A percentile compares a stretch with the other conserved stretches of the same genome.
These are phyloP conservation scores for Diplodus sargus DNA, from an alignment of 2,797 vertebrate species.

Conservation along the genomic window DNA sequence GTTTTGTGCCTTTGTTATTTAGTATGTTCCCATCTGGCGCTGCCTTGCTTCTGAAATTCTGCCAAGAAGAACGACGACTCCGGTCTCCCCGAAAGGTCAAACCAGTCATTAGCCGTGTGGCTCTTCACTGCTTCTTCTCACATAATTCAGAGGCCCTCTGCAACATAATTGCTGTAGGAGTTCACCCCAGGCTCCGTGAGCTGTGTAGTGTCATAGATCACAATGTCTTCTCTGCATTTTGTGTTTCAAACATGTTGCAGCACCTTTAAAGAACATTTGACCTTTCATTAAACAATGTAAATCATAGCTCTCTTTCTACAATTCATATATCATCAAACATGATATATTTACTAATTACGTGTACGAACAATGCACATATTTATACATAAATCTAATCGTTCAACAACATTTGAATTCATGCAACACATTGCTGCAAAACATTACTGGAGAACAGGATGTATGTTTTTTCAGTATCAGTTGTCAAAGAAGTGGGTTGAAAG, in stretches of 20 bases:
- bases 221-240: conserved; percentile 19
- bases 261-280: conserved; percentile 1
- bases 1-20: conserved; percentile 10
- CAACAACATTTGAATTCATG: background rate
- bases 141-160: conserved; percentile 49
- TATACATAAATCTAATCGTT: background rate
- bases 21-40: conserved; percentile 34
- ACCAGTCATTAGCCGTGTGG: conserved; percentile 60
- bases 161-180: conserved; percentile 46
- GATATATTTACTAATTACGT: background rate
- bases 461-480: background rate
- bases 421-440: background rate
- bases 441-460: background rate
- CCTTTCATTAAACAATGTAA: conserved; percentile 3
- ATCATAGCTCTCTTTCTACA: background rate
- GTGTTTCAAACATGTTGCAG: background rate
- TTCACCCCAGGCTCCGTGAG: conserved; percentile 22
- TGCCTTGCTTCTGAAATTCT: conserved; percentile 24
- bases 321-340: background rate
- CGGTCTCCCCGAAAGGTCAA: conserved; percentile 65
- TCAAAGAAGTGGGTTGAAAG: background rate
- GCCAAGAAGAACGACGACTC: conserved; percentile 14
- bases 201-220: conserved; percentile 1
- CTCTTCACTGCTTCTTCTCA: conserved; percentile 40
- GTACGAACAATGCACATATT: background rate